Base-by-base conservation (phyloP, 2,888 invertebrate species). In the Schizaphis graminum region DNA sequence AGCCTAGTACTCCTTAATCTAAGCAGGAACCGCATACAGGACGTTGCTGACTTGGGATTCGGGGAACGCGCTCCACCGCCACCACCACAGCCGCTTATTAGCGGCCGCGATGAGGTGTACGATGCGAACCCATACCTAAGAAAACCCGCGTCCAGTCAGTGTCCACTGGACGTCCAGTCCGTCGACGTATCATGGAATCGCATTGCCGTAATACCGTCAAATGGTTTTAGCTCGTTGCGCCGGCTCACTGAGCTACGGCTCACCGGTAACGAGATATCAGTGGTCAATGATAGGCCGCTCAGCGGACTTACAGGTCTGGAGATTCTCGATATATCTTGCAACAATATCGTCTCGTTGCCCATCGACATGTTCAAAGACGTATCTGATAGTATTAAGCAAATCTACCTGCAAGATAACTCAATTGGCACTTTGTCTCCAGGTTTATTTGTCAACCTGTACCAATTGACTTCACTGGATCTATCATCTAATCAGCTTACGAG, bases 351-450 rank as follows among this genome's bases (percentile, higher is more conserved):
- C 84, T 98, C 98, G 92, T 96, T 99, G 95, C 99, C 99, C 87
- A 97, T 98, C 95, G 98, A 98, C 95, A 96, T 99, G 95, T 98
- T 99, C 95, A 97, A 97, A 96, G 98, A 98, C 96, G 97, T 97
- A 95, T 96, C 97, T 92, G 97, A 97, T 95, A 97, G 97, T 95
- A 97, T 99, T 95, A 98, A 98, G 96, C 98, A 98, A 96, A 97
- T 99, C 95, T 98, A 98, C 96, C 96, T 98, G 96, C 98, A 98
- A 96, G 98, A 98, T 96, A 99, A 99, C 96, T 98, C 98, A 47
- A 97, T 99, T 95, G 97, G 97, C 96, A 97, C 98, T 88, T 96
- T 99, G 95, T 98, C 98, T 95, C 98, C 98, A 0, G 98, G 98
- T 95, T 96, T 99, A 93, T 98, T 99, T 95, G 97, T 98, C n/a